Base-by-base conservation (phyloP, 2,797 vertebrate genomes). In the Coregonus suidteri region DNA sequence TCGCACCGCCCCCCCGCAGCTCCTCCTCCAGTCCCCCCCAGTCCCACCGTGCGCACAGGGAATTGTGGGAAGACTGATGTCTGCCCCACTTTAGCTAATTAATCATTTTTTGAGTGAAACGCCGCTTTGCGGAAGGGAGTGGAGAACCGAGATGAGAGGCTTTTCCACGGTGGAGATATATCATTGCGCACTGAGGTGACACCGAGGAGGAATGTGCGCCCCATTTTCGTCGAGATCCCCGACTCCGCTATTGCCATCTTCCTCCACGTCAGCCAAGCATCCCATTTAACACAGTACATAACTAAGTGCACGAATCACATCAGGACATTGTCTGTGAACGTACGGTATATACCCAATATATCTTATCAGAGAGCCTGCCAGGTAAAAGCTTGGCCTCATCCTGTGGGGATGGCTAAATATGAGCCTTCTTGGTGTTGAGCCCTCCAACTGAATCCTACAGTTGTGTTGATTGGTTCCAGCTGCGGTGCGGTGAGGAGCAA, bases 41-140 rank as follows among this genome's bases (percentile, higher is more conserved):
- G 87, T 83, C 84, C 85, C 30, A 62, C 72, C 54, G 83, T 89
- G 84, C 75, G 77, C 84, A 5, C 75, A 9, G 74, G 71, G 81
- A 87, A 80, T 84, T 85, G 83, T 89, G 86, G 65, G 83, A 90
- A 91, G 89, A 90, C 89, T 80, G 89, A 91, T 91, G 86, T 87
- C 88, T 91, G 89, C 85, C 90, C 89, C 89, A 91, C 75, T 91
- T 93, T 86, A 83, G 84, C 91, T 92, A 91, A 94, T 94, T 91
- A 89, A 90, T 91, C 86, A 82, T 76, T 82, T 56, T 71, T 75
- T 85, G 85, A 77, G 73, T 77, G 84, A 81, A 89, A 84, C 81
- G 74, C 65, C 53, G 83, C 82, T 81, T 81, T 81, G 77, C 54
- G 54, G 6, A 16, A 35, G 59, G 51, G 47, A 41, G 71, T 41